Conservation (phyloP, 2,113 vertebrate genomes). For the Okapia johnstoni region DNA sequence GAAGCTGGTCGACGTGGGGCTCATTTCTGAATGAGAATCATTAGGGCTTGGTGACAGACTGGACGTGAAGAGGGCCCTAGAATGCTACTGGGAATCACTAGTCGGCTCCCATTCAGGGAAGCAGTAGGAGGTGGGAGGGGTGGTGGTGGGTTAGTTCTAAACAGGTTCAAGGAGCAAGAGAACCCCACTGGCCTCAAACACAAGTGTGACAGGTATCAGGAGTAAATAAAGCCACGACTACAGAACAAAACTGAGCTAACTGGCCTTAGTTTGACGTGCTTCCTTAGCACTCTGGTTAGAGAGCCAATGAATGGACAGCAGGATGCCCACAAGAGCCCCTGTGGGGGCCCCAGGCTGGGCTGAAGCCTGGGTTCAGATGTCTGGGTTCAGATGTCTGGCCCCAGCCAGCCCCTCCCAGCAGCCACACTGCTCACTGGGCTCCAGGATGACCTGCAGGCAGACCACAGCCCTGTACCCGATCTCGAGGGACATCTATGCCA, state of each 20-base stretch:
- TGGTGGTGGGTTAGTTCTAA: not conserved
- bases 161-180: not conserved
- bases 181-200: not conserved
- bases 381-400: not conserved
- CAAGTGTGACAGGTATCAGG: not conserved
- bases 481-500: not conserved
- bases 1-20: not conserved
- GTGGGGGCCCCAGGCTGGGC: not conserved
- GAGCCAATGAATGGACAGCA: rapidly evolving
- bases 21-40: too few relatives aligned
- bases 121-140: too few relatives aligned
- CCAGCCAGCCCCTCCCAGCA: not conserved
- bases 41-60: rapidly evolving
- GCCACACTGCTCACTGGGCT: not conserved
- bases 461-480: not conserved
- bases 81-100: not conserved
- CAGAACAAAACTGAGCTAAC: rapidly evolving
- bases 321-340: not conserved
- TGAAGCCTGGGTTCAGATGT: not conserved
- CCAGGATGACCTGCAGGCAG: not conserved
- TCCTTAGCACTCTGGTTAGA: not conserved
- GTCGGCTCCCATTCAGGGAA: not conserved
- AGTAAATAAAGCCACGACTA: rapidly evolving
- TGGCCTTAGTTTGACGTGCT: rapidly evolving
- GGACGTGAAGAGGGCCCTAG: not conserved